A percentile compares a stretch with the other conserved stretches of the same genome.
Evolutionary conservation across 2,888 invertebrate genomes (phyloP).

Genomic region (Drosophila melanosoma): DNA sequence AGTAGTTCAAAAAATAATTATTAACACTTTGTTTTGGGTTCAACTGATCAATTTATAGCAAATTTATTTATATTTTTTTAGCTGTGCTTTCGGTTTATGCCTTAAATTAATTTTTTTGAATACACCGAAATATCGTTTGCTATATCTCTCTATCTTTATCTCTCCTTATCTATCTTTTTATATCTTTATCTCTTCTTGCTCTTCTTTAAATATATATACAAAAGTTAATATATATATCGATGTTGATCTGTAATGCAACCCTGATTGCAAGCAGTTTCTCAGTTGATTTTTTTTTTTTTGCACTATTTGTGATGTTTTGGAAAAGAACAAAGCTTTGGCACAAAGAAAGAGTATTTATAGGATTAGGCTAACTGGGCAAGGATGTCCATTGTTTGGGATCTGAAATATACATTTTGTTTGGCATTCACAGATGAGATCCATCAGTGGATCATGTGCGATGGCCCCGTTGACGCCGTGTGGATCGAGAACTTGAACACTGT

Average conservation of each 20-base stretch:
- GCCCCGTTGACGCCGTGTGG: conserved; percentile 97
- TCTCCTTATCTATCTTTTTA: background rate
- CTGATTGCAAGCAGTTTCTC: no score
- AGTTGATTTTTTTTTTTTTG: no score
- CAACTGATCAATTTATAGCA: background rate
- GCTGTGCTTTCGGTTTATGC: background rate
- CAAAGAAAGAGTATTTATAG: background rate
- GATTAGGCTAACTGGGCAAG: background rate
- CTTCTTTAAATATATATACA: no score
- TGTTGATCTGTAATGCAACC: no score
- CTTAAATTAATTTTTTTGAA: no score
- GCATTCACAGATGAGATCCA: conserved; percentile 87
- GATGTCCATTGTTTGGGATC: background rate
- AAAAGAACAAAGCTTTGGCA: background rate
- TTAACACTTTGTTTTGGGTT: background rate
- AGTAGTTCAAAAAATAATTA: background rate
- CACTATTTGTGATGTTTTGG: background rate
- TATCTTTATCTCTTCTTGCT: background rate
- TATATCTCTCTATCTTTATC: background rate
- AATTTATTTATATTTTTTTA: background rate
- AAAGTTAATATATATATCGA: no score
- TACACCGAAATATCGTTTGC: background rate
- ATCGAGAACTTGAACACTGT: conserved; percentile 97
- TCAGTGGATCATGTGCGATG: conserved; percentile 96
- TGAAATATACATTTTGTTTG: no score